phyloP scores from a whole-genome alignment of 2,888 invertebrate genomes.

The Diaphora mendica region DNA sequence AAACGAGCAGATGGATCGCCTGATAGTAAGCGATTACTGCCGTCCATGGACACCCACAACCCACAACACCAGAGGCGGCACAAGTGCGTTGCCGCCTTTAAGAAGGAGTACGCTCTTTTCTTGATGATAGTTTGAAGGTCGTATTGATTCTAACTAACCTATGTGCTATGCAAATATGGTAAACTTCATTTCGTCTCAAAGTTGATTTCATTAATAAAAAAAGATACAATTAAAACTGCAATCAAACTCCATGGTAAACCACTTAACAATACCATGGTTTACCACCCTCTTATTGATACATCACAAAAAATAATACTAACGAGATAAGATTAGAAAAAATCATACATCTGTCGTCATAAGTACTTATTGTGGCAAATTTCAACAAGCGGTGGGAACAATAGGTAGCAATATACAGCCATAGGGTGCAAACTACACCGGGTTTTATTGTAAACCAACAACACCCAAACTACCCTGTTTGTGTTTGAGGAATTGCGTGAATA shows the following conservation, averaged over 20 bases:
- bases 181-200: too few species aligned
- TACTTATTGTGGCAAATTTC: conserved; percentile 57
- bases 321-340: conserved; percentile 35
- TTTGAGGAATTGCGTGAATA: background rate
- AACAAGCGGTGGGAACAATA: conserved; percentile 10
- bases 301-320: conserved; percentile 32
- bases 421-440: background rate
- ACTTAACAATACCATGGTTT: conserved; percentile 1
- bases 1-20: too few species aligned
- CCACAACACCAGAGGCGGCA: too few species aligned
- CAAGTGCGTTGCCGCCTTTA: too few species aligned
- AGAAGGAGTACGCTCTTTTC: too few species aligned
- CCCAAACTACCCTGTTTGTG: background rate
- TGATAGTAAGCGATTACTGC: too few species aligned
- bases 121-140: too few species aligned
- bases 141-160: too few species aligned
- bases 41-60: too few species aligned
- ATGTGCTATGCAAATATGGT: too few species aligned
- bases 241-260: background rate
- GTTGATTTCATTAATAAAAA: too few species aligned
- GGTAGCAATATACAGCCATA: background rate
- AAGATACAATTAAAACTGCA: background rate
- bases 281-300: conserved; percentile 34
- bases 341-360: conserved; percentile 51
- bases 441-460: background rate